Evolutionary conservation across 1,140 invertebrate species (phyloP), one percentile per base, ranked within the genome.

Genomic region (Heliothis virescens): DNA sequence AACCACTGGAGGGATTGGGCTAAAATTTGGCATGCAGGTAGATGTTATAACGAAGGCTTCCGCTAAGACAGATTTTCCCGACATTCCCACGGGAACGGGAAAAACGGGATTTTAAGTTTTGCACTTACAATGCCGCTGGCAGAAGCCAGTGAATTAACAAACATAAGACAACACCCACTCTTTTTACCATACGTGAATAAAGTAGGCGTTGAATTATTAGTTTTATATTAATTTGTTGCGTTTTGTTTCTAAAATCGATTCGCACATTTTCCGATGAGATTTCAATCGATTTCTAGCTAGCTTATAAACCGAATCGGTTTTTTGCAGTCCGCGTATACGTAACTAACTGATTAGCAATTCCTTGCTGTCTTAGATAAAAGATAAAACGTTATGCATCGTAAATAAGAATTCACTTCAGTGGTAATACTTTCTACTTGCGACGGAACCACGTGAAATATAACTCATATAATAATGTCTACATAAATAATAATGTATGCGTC

Each of bases 341-440:
- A 69, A 69, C 65, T 69, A 69, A 69, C 65, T 26, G 47, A 69
- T 69, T 65, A 65, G 18, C 62, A 65, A 65, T 65, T 65, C 62
- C 13, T 50, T 15, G 29, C 47, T 67, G 65, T 69, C n/a, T 69
- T 52, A 26, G 65, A 69, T 69, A 26, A 53, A 69, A 69, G 65
- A 69, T 69, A 69, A 69, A 3, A 12, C 60, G 65, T 52, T 65
- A 65, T 65, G 62, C 62, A 65, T 69, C 48, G 18, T 69, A 69
- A 69, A 69, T 69, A 29, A 52, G 47, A 41, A 41, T 7, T 67
- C 41, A 48, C 60, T 41, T 16, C 34, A 65, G 29, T 50, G 13
- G 65, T 53, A 69, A 52, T 69, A 69, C 65, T 69, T 69, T 69
- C 65, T 69, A n/a, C n/a, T n/a, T n/a, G n/a, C n/a, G n/a, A n/a